These are phyloP conservation scores for Spermophilus dauricus DNA, from an alignment of 2,113 vertebrate species.

Conservation along the genomic window DNA sequence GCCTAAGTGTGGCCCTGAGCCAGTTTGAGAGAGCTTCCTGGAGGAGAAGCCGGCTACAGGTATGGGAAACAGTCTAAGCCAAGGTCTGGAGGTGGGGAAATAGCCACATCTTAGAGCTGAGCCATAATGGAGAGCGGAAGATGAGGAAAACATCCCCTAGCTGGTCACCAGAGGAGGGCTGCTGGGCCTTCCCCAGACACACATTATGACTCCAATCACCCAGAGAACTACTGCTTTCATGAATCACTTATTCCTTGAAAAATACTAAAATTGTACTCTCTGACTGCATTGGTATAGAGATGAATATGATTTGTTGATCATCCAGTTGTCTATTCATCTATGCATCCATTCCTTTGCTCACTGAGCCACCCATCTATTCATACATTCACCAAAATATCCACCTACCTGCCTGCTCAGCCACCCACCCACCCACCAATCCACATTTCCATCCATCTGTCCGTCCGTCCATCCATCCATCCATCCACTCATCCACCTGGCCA, in stretches of 20 bases:
- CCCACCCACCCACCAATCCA: neutral
- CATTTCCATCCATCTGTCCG: no score
- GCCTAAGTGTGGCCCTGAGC: neutral
- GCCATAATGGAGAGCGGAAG: neutral
- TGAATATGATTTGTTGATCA: neutral
- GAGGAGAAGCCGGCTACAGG: neutral
- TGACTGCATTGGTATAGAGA: neutral
- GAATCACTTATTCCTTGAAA: neutral
- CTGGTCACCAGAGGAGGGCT: neutral
- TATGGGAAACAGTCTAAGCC: neutral
- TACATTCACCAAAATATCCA: neutral
- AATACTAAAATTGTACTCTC: neutral
- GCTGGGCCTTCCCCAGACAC: neutral
- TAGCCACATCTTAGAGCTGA: neutral
- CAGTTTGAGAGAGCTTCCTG: neutral
- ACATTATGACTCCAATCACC: neutral
- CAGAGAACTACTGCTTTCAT: neutral
- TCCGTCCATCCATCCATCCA: neutral
- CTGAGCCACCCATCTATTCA: neutral
- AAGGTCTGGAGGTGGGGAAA: neutral
- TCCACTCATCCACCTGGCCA: neutral
- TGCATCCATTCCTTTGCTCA: neutral
- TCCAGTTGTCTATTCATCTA: no score
- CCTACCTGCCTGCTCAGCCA: neutral
- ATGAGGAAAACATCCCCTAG: neutral